Evolutionary conservation across 2,113 vertebrate genomes (phyloP).

Genomic region (Protomyctophum bolini): DNA sequence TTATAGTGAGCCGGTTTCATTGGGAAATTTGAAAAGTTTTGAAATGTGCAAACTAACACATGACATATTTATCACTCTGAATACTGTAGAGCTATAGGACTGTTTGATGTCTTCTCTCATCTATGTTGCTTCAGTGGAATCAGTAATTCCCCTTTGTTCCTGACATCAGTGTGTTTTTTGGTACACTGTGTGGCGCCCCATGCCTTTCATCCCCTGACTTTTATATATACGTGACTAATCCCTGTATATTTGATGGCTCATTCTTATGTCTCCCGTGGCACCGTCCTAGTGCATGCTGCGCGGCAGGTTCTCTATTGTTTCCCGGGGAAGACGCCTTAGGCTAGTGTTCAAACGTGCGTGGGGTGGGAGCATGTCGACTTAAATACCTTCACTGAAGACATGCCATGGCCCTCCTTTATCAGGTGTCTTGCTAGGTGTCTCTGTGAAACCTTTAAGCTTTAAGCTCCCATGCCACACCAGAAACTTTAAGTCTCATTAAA

Average conservation of each 20-base stretch:
- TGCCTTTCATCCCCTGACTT: conserved; percentile 19
- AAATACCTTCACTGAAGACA: conserved; percentile 72
- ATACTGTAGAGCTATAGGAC: neutral
- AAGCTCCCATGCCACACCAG: conserved; percentile 62
- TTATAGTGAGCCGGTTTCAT: no score
- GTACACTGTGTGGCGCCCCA: neutral
- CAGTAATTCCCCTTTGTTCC: neutral
- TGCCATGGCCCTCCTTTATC: conserved; percentile 74
- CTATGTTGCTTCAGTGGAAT: neutral
- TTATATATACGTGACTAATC: conserved; percentile 28
- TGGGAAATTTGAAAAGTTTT: neutral
- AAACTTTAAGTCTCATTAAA: conserved; percentile 81
- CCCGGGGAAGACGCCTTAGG: conserved; percentile 64
- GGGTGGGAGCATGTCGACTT: conserved; percentile 72
- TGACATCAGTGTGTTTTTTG: neutral
- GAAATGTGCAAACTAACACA: neutral
- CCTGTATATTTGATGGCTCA: conserved; percentile 33
- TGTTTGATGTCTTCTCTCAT: neutral
- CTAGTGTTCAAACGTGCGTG: conserved; percentile 68
- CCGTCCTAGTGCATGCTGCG: conserved; percentile 51
- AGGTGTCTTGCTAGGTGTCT: conserved; percentile 62
- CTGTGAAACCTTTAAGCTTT: conserved; percentile 60
- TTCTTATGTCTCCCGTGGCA: conserved; percentile 43
- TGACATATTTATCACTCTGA: neutral
- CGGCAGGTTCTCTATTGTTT: conserved; percentile 68